Evolutionary conservation across 2,797 vertebrate genomes (phyloP).

Genomic region (Myiotriccus ornatus): DNA sequence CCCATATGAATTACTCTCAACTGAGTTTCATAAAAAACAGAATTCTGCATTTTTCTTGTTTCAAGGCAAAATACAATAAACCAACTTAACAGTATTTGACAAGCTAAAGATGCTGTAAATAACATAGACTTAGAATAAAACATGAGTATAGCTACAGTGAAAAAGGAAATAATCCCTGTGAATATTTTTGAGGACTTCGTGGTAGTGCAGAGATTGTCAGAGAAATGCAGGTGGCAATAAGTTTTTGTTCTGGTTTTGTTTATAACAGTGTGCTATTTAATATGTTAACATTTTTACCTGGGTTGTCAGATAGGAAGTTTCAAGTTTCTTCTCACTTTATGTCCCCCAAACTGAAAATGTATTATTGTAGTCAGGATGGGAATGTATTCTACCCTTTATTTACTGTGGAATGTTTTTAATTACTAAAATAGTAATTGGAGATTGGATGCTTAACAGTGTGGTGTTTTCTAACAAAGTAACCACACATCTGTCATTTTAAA

Average conservation of each 20-base stretch:
- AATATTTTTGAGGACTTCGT: background rate
- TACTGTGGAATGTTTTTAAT: background rate
- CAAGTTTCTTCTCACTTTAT: background rate
- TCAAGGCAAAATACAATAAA: background rate
- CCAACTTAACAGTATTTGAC: background rate
- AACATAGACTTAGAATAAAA: background rate
- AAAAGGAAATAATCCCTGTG: background rate
- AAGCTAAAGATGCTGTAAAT: background rate
- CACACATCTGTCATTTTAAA: background rate
- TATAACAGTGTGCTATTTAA: background rate
- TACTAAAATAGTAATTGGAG: background rate
- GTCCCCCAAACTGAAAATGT: background rate
- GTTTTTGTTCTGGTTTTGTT: background rate
- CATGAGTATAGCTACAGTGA: background rate
- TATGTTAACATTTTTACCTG: background rate
- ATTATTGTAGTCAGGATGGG: background rate
- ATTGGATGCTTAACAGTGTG: background rate
- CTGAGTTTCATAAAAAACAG: background rate
- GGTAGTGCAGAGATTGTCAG: background rate
- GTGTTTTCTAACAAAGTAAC: background rate
- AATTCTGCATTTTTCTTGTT: background rate
- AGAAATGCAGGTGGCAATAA: background rate
- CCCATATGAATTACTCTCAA: background rate
- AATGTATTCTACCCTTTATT: background rate
- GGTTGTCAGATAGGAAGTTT: background rate